These are phyloP conservation scores for Orgyia antiqua DNA, from an alignment of 2,888 invertebrate species.

Conservation along the genomic window DNA sequence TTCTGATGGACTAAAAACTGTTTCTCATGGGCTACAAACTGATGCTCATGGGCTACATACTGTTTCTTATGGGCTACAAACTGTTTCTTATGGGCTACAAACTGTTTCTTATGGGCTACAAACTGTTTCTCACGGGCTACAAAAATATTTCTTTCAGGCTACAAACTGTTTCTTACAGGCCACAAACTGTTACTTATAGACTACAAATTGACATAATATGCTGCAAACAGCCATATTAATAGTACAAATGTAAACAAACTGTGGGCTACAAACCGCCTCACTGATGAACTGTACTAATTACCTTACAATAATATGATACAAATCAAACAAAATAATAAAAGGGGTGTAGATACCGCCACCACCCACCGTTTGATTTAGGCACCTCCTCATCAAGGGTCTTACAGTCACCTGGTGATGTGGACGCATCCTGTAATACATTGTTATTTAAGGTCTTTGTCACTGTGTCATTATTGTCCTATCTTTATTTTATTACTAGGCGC, in stretches of 20 bases:
- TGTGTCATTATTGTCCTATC: too few relatives aligned
- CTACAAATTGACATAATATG: too few relatives aligned
- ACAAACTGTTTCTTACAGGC: constrained; percentile 2
- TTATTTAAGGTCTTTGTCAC: too few relatives aligned
- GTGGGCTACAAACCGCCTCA: neutral
- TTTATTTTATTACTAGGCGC: too few relatives aligned
- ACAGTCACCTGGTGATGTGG: constrained; percentile 7
- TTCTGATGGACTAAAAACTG: neutral
- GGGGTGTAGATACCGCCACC: constrained; percentile 79
- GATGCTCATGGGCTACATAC: neutral
- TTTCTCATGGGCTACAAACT: constrained; percentile 2
- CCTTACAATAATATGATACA: neutral
- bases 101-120: neutral
- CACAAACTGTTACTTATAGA: too few relatives aligned
- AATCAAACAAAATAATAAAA: constrained; percentile 70
- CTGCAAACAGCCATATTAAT: too few relatives aligned
- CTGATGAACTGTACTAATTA: too few relatives aligned
- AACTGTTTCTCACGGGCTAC: neutral
- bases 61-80: neutral
- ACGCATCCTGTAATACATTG: constrained; percentile 15
- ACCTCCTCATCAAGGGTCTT: constrained; percentile 23
- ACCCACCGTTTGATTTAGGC: constrained; percentile 36
- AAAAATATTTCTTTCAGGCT: neutral
- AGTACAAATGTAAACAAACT: too few relatives aligned
- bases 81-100: neutral